phyloP scores from a whole-genome alignment of 2,113 vertebrate genomes.

The Carettochelys insculpta region DNA sequence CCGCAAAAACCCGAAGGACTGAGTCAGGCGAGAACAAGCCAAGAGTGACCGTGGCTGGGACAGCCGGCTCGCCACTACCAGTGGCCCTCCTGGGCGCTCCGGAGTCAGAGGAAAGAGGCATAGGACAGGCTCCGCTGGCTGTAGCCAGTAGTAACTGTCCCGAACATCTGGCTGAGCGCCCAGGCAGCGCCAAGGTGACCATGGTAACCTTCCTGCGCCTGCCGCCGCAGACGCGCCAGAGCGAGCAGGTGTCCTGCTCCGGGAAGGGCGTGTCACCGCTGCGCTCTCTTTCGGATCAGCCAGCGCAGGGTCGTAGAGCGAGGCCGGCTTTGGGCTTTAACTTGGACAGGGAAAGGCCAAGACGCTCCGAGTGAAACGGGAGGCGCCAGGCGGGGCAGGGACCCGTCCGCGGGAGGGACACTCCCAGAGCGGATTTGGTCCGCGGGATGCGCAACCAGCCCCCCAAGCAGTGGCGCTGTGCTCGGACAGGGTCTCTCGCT shows the following conservation, averaged over 20 bases:
- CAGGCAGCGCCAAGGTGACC: neutral
- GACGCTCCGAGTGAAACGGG: neutral
- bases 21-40: neutral
- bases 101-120: neutral
- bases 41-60: conserved; percentile 46
- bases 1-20: neutral
- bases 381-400: neutral
- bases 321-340: neutral
- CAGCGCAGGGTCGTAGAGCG: too few relatives aligned
- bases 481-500: too few relatives aligned
- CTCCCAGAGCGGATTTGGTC: neutral
- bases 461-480: neutral
- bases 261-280: neutral
- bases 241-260: too few relatives aligned
- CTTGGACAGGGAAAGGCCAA: neutral
- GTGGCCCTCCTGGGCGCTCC: neutral
- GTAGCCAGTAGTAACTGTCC: neutral
- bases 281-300: too few relatives aligned
- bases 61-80: conserved; percentile 43
- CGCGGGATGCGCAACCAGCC: neutral
- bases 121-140: neutral
- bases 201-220: neutral
- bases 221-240: too few relatives aligned
- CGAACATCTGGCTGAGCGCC: neutral
- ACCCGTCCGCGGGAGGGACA: neutral